phyloP scores from a whole-genome alignment of 2,113 vertebrate genomes.

The Nycticryphes semicollaris region DNA sequence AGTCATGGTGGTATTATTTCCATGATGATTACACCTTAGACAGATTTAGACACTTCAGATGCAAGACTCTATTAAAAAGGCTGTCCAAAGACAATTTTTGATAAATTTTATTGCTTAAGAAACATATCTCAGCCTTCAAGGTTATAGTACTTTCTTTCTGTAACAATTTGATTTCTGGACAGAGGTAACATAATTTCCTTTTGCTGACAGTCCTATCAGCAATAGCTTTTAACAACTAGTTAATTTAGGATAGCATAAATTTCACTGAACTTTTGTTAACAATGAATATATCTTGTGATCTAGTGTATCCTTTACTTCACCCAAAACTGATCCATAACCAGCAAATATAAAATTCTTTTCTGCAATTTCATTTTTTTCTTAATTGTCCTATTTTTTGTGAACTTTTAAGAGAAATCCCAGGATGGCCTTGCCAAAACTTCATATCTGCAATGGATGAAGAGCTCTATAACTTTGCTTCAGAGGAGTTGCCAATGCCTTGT shows the following conservation, averaged over 20 bases:
- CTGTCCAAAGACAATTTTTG: background rate
- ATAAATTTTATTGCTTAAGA: background rate
- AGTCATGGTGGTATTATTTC: background rate
- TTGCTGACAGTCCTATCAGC: constrained; percentile 37
- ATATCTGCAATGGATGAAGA: background rate
- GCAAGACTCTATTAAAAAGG: background rate
- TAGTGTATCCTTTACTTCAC: background rate
- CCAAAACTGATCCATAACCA: background rate
- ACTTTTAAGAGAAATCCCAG: background rate
- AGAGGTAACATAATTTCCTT: constrained; percentile 15
- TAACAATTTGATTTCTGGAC: background rate
- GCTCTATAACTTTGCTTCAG: background rate
- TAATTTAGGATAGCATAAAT: background rate
- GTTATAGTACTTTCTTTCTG: background rate
- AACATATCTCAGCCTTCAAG: background rate
- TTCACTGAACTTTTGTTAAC: background rate
- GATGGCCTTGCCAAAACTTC: background rate
- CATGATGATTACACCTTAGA: background rate
- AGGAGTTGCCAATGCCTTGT: background rate
- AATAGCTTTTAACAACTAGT: constrained; percentile 1
- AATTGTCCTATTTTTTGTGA: background rate
- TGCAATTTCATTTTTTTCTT: background rate
- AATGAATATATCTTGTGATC: background rate
- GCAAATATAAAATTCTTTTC: background rate
- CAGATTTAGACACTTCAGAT: background rate